Percentiles rank a stretch among this genome's conserved stretches.
Evolutionary conservation across 2,888 invertebrate species (phyloP).

Genomic region (Noctua comes): DNA sequence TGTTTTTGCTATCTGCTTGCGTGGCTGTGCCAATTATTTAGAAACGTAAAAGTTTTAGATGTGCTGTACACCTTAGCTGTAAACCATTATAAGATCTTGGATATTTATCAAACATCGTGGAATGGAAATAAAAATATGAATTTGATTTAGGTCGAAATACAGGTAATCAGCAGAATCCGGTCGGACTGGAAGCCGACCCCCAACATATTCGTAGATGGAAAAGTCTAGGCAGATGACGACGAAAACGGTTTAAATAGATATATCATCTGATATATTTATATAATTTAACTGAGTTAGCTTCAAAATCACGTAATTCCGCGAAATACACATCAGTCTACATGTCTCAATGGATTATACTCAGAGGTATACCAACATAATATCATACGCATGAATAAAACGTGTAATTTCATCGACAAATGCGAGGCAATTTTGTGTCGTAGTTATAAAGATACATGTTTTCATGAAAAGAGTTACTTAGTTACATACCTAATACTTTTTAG

Average conservation of each 20-base stretch:
- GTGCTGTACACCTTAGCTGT: no score
- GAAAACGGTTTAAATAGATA: background rate
- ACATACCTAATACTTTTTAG: background rate
- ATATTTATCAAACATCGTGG: no score
- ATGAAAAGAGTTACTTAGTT: background rate
- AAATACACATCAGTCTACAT: conserved; percentile 13
- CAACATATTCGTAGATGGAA: background rate
- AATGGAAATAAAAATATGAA: no score
- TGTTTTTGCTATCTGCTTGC: no score
- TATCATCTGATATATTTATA: background rate
- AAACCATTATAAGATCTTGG: no score
- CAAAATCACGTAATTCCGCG: background rate
- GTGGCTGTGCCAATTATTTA: no score
- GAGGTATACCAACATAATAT: conserved; percentile 6
- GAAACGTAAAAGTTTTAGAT: no score
- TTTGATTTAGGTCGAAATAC: background rate
- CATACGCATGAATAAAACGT: conserved; percentile 26
- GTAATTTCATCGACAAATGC: conserved; percentile 20
- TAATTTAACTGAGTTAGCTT: conserved; percentile 3
- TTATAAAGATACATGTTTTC: background rate
- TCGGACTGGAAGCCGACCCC: background rate
- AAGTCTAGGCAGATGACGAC: background rate
- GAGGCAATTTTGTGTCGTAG: conserved; percentile 3
- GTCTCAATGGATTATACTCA: background rate
- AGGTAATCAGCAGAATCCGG: background rate